Evolutionary conservation across 2,113 vertebrate species (phyloP).

Genomic region (Martes martes): DNA sequence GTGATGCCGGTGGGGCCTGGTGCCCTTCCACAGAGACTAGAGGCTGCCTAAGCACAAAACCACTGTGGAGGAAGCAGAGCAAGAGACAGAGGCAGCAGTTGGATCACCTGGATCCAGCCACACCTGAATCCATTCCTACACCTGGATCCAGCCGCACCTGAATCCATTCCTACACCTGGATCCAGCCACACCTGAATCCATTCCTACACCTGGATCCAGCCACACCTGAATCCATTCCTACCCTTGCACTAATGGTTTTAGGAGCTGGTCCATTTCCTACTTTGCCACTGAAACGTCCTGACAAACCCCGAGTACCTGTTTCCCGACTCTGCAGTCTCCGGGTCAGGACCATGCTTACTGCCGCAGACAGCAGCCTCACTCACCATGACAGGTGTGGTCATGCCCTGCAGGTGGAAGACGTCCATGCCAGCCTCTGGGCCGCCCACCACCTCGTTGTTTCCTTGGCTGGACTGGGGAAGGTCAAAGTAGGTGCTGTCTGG

Average conservation of each 20-base stretch:
- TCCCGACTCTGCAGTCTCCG: neutral
- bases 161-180: no score
- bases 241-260: neutral
- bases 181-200: neutral
- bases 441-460: conserved; percentile 77
- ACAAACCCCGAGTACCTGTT: neutral
- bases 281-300: neutral
- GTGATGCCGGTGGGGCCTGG: neutral
- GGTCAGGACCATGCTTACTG: fast-evolving
- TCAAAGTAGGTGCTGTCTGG: conserved; percentile 98
- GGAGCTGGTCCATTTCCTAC: neutral
- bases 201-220: neutral
- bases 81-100: neutral
- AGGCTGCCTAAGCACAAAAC: neutral
- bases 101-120: neutral
- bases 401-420: conserved; percentile 92
- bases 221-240: neutral
- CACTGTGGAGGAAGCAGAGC: neutral
- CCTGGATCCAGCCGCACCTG: neutral
- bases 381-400: conserved; percentile 93
- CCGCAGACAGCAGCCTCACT: neutral
- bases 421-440: conserved; percentile 89
- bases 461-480: conserved; percentile 84
- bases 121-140: neutral
- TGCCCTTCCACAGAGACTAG: neutral